These are phyloP conservation scores for Tinamus major DNA, from an alignment of 2,797 vertebrate species.

Conservation along the genomic window DNA sequence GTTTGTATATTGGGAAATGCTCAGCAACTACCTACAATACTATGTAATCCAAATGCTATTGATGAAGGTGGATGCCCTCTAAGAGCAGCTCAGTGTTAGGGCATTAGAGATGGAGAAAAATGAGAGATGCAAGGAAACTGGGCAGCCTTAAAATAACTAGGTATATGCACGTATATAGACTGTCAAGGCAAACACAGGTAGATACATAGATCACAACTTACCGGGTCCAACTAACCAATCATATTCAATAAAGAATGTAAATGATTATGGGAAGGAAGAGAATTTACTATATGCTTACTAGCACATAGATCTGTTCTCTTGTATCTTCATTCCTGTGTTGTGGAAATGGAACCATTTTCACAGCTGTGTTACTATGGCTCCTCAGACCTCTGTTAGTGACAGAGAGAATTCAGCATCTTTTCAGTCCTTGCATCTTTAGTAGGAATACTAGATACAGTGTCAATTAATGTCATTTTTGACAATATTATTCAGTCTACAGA, in stretches of 20 bases:
- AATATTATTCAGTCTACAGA: not conserved
- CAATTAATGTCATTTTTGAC: not conserved
- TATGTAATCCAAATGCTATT: not conserved
- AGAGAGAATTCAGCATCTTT: not conserved
- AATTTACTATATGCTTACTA: not conserved
- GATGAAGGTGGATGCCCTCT: not conserved
- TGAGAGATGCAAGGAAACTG: not conserved
- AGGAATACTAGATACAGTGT: not conserved
- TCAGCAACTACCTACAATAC: not conserved
- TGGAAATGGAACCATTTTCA: not conserved
- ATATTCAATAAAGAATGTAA: not conserved
- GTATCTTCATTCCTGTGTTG: not conserved
- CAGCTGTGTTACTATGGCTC: not conserved
- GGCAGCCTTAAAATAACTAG: not conserved
- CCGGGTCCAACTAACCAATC: not conserved
- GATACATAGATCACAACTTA: not conserved
- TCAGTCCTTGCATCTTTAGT: not conserved
- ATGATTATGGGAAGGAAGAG: not conserved
- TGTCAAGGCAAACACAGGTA: not conserved
- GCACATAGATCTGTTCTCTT: fast-evolving
- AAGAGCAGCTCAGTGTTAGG: not conserved
- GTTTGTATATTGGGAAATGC: not conserved
- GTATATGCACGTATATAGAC: not conserved
- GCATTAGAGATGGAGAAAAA: fast-evolving
- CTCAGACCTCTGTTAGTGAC: not conserved